Evolutionary conservation across 1,140 invertebrate genomes (phyloP).

Genomic region (Neotoxoptera formosana): DNA sequence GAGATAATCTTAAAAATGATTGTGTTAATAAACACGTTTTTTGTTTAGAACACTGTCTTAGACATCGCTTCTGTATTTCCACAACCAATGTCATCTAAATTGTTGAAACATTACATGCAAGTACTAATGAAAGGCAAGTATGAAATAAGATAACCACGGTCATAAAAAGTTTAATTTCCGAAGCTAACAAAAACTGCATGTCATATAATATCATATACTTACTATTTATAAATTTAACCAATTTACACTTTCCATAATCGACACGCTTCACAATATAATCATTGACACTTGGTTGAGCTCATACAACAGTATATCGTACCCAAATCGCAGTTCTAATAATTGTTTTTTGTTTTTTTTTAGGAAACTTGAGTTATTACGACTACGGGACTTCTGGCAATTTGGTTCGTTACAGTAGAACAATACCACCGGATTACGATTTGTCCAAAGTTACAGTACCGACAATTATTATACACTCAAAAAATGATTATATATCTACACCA

Average conservation of each 20-base stretch:
- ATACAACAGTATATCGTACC: too few species aligned
- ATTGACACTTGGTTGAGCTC: not conserved
- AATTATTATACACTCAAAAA: constrained; percentile 73
- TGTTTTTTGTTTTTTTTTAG: constrained; percentile 45
- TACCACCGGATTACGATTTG: constrained; percentile 70
- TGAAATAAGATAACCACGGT: not conserved
- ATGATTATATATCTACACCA: constrained; percentile 66
- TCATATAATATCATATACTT: not conserved
- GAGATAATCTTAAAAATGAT: not conserved
- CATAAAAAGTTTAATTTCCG: not conserved
- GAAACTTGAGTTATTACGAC: constrained; percentile 61
- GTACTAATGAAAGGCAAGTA: not conserved
- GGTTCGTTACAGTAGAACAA: constrained; percentile 66
- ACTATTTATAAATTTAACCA: not conserved
- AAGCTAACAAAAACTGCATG: not conserved
- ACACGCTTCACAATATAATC: not conserved
- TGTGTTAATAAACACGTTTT: not conserved
- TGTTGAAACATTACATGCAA: not conserved
- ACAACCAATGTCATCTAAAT: not conserved
- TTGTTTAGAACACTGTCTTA: not conserved
- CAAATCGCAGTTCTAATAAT: not conserved
- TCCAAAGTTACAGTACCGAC: constrained; percentile 71
- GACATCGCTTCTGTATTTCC: not conserved
- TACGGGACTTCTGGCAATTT: constrained; percentile 64
- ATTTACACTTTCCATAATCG: not conserved